phyloP scores from a whole-genome alignment of 2,888 invertebrate species.

The Lycaena phlaeas region DNA sequence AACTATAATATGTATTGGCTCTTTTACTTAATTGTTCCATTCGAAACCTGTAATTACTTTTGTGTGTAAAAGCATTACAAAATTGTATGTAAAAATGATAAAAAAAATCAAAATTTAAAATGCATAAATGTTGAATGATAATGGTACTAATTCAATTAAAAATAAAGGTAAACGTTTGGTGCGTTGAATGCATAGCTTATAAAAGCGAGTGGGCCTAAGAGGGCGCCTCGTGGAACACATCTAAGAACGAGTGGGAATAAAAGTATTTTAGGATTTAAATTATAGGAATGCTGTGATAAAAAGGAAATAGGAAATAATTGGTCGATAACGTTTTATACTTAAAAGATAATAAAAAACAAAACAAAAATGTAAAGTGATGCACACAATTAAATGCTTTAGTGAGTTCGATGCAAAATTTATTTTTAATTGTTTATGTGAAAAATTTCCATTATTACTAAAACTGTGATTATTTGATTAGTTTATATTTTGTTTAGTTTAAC shows the following conservation, averaged over 20 bases:
- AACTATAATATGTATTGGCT: slow-evolving; percentile 3
- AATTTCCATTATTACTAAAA: slow-evolving; percentile 42
- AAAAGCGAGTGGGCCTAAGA: slow-evolving; percentile 35
- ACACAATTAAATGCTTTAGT: slow-evolving; percentile 40
- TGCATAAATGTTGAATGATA: background rate
- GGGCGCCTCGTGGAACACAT: slow-evolving; percentile 54
- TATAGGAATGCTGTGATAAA: slow-evolving; percentile 56
- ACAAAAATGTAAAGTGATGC: slow-evolving; percentile 27
- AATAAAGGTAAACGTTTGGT: background rate
- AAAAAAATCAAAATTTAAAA: background rate
- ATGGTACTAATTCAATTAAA: background rate
- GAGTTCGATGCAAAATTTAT: slow-evolving; percentile 29
- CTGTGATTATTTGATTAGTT: slow-evolving; percentile 50
- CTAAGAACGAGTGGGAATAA: slow-evolving; percentile 16
- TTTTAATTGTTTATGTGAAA: slow-evolving; percentile 42
- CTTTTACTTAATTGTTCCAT: background rate
- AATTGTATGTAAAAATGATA: background rate
- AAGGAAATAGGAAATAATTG: slow-evolving; percentile 30
- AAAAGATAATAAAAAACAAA: slow-evolving; percentile 26
- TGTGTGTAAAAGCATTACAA: slow-evolving; percentile 3
- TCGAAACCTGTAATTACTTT: background rate
- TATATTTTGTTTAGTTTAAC: slow-evolving; percentile 30
- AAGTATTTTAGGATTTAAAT: slow-evolving; percentile 27
- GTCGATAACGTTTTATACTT: slow-evolving; percentile 28
- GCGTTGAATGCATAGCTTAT: background rate